phyloP scores from a whole-genome alignment of 2,888 invertebrate genomes.

The Aelia acuminata region DNA sequence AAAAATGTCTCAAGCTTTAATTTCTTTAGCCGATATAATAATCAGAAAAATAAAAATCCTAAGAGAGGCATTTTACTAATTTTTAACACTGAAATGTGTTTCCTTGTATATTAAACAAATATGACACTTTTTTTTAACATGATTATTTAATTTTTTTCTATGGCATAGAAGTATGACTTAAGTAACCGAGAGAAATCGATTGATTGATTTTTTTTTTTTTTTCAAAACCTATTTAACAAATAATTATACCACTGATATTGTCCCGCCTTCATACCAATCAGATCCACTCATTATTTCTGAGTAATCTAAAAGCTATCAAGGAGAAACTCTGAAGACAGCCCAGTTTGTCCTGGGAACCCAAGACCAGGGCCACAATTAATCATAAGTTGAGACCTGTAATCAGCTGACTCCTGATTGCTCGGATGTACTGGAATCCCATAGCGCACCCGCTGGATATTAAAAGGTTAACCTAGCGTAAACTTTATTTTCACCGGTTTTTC shows the following conservation, averaged over 20 bases:
- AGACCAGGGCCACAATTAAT: constrained; percentile 41
- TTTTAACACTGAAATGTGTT: too few relatives aligned
- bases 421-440: constrained; percentile 51
- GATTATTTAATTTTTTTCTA: too few relatives aligned
- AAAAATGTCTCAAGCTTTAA: too few relatives aligned
- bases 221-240: background rate
- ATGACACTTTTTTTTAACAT: too few relatives aligned
- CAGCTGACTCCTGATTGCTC: constrained; percentile 17
- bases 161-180: too few relatives aligned
- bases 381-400: constrained; percentile 35
- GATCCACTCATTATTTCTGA: background rate
- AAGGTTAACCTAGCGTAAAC: constrained; percentile 44
- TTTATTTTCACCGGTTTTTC: constrained; percentile 33
- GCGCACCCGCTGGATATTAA: constrained; percentile 13
- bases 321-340: constrained; percentile 37
- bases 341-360: constrained; percentile 47
- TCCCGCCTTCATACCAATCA: background rate
- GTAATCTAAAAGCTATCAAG: constrained; percentile 46
- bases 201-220: background rate
- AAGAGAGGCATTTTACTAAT: too few relatives aligned
- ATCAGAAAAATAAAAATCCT: too few relatives aligned
- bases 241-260: background rate
- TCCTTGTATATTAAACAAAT: too few relatives aligned
- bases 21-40: too few relatives aligned
- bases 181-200: too few relatives aligned